Base-by-base conservation (phyloP, 1,140 invertebrate species). In the Calephelis nemesis region DNA sequence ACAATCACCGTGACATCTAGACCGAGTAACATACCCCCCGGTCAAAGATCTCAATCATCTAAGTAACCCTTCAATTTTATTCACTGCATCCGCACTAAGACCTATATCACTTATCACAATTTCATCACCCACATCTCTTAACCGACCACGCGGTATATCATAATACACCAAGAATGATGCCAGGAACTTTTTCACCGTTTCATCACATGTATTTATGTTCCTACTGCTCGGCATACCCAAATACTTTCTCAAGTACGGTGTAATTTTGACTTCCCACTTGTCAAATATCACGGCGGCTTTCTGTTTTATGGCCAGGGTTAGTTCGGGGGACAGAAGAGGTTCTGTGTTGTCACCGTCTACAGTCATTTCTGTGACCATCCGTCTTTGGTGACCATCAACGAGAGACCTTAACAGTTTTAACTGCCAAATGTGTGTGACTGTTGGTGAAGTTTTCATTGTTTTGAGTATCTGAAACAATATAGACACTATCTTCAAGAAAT, bases 391-490 rank as follows among this genome's bases (percentile, higher is more conserved):
- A 13, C 78, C 81, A 62, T 89, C 89, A 19, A 93, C 89, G 71
- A 93, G 93, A 5, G 92, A 90, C 8, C 92, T 84, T 4, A 95
- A 79, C 6, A 95, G 85, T 74, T 95, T 95, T 15, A 95, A 91
- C 81, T 96, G 95, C 95, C 95, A 95, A 49, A 94, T 85, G 68
- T 94, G 91, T 73, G 93, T 91, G 3, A 90, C 85, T 6, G 83
- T 92, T 5, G 94, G 93, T 30, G 85, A 77, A 3, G 76, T 78
- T 62, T 88, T 81, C 74, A 93, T 83, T 69, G 80, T 87, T 72
- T 87, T 85, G 71, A 93, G 77, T 70, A 91, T 88, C 93, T 93
- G 81, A 77, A 85, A 65, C 81, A 85, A 66, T 82, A 69, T 71
- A 82, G 79, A 87, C 77, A 40, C 40, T 72, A 12, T 11, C 8